Evolutionary conservation across 2,888 invertebrate species (phyloP), one percentile per base, ranked within the genome.

Genomic region (Sipha maydis): DNA sequence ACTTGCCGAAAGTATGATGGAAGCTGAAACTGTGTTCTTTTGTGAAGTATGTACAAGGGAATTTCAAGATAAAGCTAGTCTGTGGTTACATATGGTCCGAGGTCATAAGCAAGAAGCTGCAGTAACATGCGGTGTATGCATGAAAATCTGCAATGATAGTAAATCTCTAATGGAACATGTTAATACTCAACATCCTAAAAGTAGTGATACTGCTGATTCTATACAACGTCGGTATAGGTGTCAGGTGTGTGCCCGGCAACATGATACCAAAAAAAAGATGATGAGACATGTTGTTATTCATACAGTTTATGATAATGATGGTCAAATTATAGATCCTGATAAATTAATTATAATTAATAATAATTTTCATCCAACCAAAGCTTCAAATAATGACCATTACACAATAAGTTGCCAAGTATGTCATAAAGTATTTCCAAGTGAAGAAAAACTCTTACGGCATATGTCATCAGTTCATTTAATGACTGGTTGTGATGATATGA

Each of bases 121-220:
- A 4, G 92, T 93, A 86, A 92, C 93, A 8, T 94, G 94, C 90
- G 94, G 94, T 14, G 92, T 94, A 69, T 94, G 94, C 90, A 91
- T 93, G 75, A 92, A 93, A 90, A 92, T 93, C 75, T 93, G 93
- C 89, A 91, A 91, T 5, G 92, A 93, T 80, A 92, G 93, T 90
- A 91, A 91, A 1, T 93, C 93, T 90, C 91, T 94, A n/a, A 91
- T 92, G 79, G 92, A 92, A 90, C 94, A 94, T 90, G 92, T 94
- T 5, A 92, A 93, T 89, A 92, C 92, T 90, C 93, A 93, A 90
- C 92, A 92, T 90, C 90, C 90, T n/a, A 90, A 90, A 82, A 90
- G 90, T 71, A 90, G 89, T 48, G 90, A 90, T 34, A 86, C 90
- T n/a, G 90, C 90, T 56, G 88, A 88, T 75, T 89, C 90, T 28